A percentile compares a stretch with the other conserved stretches of the same genome.
These are phyloP conservation scores for Drosophila chauvacae DNA, from an alignment of 1,140 invertebrate species.

Conservation along the genomic window DNA sequence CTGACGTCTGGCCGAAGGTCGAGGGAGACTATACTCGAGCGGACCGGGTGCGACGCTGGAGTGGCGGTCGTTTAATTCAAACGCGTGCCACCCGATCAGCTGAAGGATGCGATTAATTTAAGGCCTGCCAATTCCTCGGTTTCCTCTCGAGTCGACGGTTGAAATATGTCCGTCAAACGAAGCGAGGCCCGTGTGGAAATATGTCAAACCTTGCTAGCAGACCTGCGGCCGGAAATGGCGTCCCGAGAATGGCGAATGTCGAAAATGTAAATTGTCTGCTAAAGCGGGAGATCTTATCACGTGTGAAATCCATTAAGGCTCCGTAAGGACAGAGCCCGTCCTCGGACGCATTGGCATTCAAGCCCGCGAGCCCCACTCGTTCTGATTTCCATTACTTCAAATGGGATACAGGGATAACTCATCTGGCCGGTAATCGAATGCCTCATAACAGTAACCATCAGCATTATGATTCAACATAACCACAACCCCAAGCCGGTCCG, in stretches of 20 bases:
- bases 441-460: conserved; percentile 66
- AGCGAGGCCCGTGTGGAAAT: conserved; percentile 1
- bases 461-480: conserved; percentile 45
- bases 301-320: conserved; percentile 57
- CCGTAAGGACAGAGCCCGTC: conserved; percentile 12
- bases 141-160: conserved; percentile 22
- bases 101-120: conserved; percentile 69
- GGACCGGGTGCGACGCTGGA: conserved; percentile 19
- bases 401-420: not conserved
- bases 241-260: conserved; percentile 11
- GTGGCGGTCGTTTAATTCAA: conserved; percentile 48
- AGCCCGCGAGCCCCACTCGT: not conserved
- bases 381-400: conserved; percentile 1
- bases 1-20: not conserved
- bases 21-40: not conserved
- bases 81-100: conserved; percentile 45
- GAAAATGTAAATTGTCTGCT: conserved; percentile 42
- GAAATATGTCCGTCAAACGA: conserved; percentile 20
- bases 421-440: conserved; percentile 23
- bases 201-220: conserved; percentile 18
- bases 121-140: conserved; percentile 57
- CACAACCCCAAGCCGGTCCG: conserved; percentile 53
- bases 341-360: not conserved
- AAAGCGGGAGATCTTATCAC: conserved; percentile 62
- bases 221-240: conserved; percentile 1